These are phyloP conservation scores for Python bivittatus DNA, from an alignment of 2,113 vertebrate genomes.

Conservation along the genomic window DNA sequence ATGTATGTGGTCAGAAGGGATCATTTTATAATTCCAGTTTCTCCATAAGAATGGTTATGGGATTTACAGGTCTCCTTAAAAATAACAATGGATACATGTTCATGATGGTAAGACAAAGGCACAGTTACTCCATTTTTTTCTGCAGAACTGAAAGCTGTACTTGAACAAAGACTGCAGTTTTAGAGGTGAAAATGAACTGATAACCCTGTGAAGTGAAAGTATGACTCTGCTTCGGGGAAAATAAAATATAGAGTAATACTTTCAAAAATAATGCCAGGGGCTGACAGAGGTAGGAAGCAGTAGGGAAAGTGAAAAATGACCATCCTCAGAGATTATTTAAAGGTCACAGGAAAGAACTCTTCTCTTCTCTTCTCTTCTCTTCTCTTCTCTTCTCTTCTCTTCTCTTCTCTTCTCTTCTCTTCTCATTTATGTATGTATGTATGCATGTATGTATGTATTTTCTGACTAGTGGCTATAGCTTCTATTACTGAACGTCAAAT, in stretches of 20 bases:
- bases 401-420: too few relatives aligned
- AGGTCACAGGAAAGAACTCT: conserved; percentile 10
- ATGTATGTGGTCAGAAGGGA: not conserved
- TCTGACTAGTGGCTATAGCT: not conserved
- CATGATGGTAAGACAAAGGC: not conserved
- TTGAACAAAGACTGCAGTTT: conserved; percentile 20
- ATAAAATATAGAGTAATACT: conserved; percentile 21
- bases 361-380: not conserved
- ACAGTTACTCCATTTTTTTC: conserved; percentile 17
- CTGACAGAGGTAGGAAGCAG: conserved; percentile 34
- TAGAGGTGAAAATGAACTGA: conserved; percentile 37
- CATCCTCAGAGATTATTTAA: conserved; percentile 25
- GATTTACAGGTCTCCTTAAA: not conserved
- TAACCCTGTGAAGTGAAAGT: conserved; percentile 33
- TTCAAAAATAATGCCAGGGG: conserved; percentile 46
- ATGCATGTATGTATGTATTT: too few relatives aligned
- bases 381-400: not conserved
- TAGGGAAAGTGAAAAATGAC: conserved; percentile 19
- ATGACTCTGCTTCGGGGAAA: conserved; percentile 39
- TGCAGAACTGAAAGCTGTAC: conserved; percentile 7
- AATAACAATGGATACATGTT: not conserved
- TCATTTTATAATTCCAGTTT: not conserved
- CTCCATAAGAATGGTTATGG: not conserved
- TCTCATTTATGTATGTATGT: too few relatives aligned
- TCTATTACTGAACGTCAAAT: not conserved